Conservation (phyloP, 2,888 invertebrate genomes). For the Diplolepis rosae region DNA sequence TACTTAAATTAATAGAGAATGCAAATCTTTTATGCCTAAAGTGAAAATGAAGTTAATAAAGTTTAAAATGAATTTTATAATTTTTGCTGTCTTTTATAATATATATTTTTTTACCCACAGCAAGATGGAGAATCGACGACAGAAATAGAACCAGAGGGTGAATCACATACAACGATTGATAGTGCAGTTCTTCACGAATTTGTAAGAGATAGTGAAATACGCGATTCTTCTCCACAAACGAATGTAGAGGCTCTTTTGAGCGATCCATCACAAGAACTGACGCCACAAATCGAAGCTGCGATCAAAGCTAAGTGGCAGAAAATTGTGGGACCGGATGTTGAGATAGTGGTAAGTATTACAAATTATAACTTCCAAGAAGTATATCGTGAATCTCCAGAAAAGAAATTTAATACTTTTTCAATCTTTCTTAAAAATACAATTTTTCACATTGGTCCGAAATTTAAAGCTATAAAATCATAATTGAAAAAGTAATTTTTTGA, state of each 20-base stretch:
- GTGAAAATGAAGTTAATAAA: too few species aligned
- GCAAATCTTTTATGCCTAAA: too few species aligned
- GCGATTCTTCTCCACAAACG: slow-evolving; percentile 79
- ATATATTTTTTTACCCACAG: slow-evolving; percentile 45
- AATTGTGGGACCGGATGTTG: slow-evolving; percentile 85
- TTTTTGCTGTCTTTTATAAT: not conserved
- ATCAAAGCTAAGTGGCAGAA: slow-evolving; percentile 89
- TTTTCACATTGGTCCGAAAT: too few species aligned
- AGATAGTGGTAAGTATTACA: slow-evolving; percentile 87
- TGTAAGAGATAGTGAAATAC: slow-evolving; percentile 78
- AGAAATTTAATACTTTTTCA: too few species aligned
- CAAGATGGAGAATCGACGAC: slow-evolving; percentile 82
- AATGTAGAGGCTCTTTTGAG: slow-evolving; percentile 72
- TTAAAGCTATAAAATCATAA: too few species aligned
- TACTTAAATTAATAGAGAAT: too few species aligned
- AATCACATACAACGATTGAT: slow-evolving; percentile 87
- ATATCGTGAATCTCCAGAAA: too few species aligned
- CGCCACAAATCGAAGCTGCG: slow-evolving; percentile 84
- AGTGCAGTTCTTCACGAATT: slow-evolving; percentile 74
- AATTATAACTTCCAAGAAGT: not conserved
- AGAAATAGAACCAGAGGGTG: slow-evolving; percentile 85
- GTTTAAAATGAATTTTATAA: too few species aligned
- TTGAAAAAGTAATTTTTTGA: too few species aligned
- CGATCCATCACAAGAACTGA: slow-evolving; percentile 70
- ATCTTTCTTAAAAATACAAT: too few species aligned